Evolutionary conservation across 2,888 invertebrate genomes (phyloP), one percentile per base, ranked within the genome.

Genomic region (Ochropacha duplaris): DNA sequence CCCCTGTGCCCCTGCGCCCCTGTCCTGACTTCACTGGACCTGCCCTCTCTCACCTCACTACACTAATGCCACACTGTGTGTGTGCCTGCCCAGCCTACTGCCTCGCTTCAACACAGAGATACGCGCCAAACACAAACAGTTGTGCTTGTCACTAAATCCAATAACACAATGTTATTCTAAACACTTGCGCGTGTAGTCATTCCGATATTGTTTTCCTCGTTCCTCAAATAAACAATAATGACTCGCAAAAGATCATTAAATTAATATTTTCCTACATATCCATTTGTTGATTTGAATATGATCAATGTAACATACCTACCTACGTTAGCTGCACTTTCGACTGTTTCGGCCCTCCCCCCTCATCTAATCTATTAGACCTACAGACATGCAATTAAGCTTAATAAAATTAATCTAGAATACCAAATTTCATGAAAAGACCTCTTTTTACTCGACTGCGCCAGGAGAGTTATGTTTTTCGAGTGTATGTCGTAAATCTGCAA

Each of bases 1-100:
- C 74, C 63, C 69, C n/a, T n/a, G n/a, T n/a, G 77, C 76, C 65
- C 78, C 69, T 69, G 78, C 72, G 67, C 74, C 63, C 69, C 69
- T 65, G 60, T 70, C 76, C 71, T 72, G 68, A 66, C 77, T 72
- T 66, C 71, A 65, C 69, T 74, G 68, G 76, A 76, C 79, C 77
- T 73, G 79, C 74, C 76, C 73, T 71, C 59, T 55, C 56, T 54
- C 56, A 52, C 57, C 31, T n/a, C n/a, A n/a, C n/a, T n/a, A 55
- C 19, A 49, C 22, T 49, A 69, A 66, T 72, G 58, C 68, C 69
- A 65, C 28, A 11, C 28, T 64, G 63, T 66, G 58, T 68, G 31
- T 22, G 34, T 52, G 9, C 31, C 19, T 31, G n/a, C n/a, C n/a
- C n/a, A n/a, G n/a, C n/a, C n/a, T n/a, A n/a, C 28, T 62, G 60